Conservation (phyloP, 2,888 invertebrate species). For the Piscicola geometra region DNA sequence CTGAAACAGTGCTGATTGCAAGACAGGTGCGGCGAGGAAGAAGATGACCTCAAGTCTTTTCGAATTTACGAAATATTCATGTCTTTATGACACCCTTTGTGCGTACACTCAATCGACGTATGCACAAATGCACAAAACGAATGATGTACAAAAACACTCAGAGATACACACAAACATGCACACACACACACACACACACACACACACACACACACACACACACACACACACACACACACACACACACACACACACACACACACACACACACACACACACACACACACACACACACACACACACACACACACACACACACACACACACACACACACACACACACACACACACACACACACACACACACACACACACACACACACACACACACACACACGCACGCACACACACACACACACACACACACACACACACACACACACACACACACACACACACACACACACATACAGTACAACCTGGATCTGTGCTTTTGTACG, state of each 20-base stretch:
- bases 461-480: too few relatives aligned
- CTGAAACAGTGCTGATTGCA: too few relatives aligned
- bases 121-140: too few relatives aligned
- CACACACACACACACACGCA: conserved; percentile 50
- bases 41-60: too few relatives aligned
- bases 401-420: conserved; percentile 48
- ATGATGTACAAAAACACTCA: too few relatives aligned
- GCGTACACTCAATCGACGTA: too few relatives aligned
- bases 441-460: too few relatives aligned
- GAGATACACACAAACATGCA: background rate
- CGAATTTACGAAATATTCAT: too few relatives aligned
- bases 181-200: background rate
- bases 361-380: conserved; percentile 16
- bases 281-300: conserved; percentile 16
- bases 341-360: conserved; percentile 18
- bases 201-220: conserved; percentile 5
- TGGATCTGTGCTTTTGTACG: too few relatives aligned
- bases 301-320: conserved; percentile 11
- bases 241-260: conserved; percentile 13
- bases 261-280: conserved; percentile 17
- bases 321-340: conserved; percentile 16
- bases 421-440: too few relatives aligned
- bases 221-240: conserved; percentile 13
- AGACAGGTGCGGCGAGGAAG: too few relatives aligned
- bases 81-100: too few relatives aligned